Conservation (phyloP, 2,888 invertebrate species). For the Phalangium opilio region DNA sequence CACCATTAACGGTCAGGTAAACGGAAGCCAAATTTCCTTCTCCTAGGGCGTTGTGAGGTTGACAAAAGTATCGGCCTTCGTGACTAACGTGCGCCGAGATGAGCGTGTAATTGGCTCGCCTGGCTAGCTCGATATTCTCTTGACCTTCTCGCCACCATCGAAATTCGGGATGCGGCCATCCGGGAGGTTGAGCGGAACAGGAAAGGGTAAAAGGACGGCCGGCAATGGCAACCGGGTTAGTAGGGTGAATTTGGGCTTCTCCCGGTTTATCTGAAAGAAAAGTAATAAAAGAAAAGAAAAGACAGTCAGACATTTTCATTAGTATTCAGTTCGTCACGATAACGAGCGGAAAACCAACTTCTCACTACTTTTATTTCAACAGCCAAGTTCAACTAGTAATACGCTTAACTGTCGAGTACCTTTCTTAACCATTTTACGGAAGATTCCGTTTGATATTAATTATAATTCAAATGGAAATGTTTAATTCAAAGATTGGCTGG, state of each 20-base stretch:
- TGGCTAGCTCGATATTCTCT: conserved; percentile 46
- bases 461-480: too few relatives aligned
- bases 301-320: too few relatives aligned
- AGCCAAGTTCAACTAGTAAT: too few relatives aligned
- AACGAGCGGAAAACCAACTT: too few relatives aligned
- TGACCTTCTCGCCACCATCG: conserved; percentile 64
- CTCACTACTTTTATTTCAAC: too few relatives aligned
- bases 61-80: conserved; percentile 73
- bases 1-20: conserved; percentile 55
- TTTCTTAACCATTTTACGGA: too few relatives aligned
- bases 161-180: conserved; percentile 81
- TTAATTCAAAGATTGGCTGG: too few relatives aligned
- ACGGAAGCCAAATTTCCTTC: conserved; percentile 71
- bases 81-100: conserved; percentile 66
- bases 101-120: conserved; percentile 68
- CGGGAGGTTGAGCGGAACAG: conserved; percentile 72
- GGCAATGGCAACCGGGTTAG: conserved; percentile 18
- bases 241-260: conserved; percentile 18
- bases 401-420: too few relatives aligned
- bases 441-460: too few relatives aligned
- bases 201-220: conserved; percentile 46
- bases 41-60: conserved; percentile 75
- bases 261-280: conserved; percentile 20
- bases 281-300: too few relatives aligned
- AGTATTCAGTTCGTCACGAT: too few relatives aligned